These are phyloP conservation scores for Opisthocomus hoazin DNA, from an alignment of 2,113 vertebrate species.

Conservation along the genomic window DNA sequence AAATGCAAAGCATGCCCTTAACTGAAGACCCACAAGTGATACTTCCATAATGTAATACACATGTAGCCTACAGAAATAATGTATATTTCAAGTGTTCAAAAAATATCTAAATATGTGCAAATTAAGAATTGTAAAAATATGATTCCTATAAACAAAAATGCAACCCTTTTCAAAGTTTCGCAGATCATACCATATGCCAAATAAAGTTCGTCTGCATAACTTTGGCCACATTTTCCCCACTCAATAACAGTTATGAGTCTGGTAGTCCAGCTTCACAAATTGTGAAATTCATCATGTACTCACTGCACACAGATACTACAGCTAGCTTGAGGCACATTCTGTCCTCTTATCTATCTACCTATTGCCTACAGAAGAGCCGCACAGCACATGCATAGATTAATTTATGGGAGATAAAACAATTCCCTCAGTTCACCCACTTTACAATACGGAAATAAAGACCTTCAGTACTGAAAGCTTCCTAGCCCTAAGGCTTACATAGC, in stretches of 20 bases:
- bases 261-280: neutral
- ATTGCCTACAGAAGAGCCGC: neutral
- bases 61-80: neutral
- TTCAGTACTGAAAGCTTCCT: neutral
- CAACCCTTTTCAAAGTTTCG: neutral
- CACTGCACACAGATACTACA: neutral
- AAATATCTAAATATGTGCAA: neutral
- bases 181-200: neutral
- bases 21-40: neutral
- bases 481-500: neutral
- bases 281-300: neutral
- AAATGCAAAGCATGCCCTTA: neutral
- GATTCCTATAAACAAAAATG: neutral
- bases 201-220: neutral
- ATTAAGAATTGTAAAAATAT: neutral
- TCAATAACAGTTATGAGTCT: neutral
- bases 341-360: neutral
- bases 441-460: neutral
- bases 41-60: neutral
- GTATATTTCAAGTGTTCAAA: neutral
- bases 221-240: neutral
- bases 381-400: neutral
- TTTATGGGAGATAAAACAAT: neutral
- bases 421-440: neutral
- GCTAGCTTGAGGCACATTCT: neutral